Evolutionary conservation across 1,140 invertebrate genomes (phyloP).

Genomic region (Colletes latitarsis): DNA sequence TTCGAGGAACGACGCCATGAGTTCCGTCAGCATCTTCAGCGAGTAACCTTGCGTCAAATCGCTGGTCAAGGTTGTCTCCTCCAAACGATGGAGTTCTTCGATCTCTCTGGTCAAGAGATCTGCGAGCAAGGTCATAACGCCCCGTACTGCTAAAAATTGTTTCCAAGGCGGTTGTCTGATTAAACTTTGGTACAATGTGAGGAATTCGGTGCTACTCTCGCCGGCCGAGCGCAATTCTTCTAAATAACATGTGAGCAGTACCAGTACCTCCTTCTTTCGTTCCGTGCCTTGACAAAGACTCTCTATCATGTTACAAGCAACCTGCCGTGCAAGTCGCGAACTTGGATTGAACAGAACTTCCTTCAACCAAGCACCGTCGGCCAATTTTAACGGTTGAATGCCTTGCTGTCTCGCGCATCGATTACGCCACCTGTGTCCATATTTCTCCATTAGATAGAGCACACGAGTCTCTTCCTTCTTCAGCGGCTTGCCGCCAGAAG

Average conservation of each 20-base stretch:
- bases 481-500: conserved; percentile 66
- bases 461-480: conserved; percentile 81
- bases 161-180: conserved; percentile 94
- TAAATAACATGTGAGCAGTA: conserved; percentile 93
- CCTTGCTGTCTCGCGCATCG: conserved; percentile 74
- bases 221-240: conserved; percentile 92
- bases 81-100: conserved; percentile 90
- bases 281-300: conserved; percentile 89
- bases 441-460: conserved; percentile 89
- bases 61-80: conserved; percentile 95
- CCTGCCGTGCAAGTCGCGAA: conserved; percentile 92
- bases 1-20: conserved; percentile 92
- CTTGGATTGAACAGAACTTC: conserved; percentile 95
- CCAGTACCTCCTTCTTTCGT: conserved; percentile 88
- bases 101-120: conserved; percentile 94
- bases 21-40: conserved; percentile 92
- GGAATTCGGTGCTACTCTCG: conserved; percentile 95
- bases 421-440: conserved; percentile 84
- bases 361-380: conserved; percentile 91
- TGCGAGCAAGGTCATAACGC: conserved; percentile 92
- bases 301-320: conserved; percentile 94
- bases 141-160: conserved; percentile 94
- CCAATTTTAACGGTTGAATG: conserved; percentile 80
- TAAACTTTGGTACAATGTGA: conserved; percentile 91
- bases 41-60: conserved; percentile 96